phyloP scores from a whole-genome alignment of 92 coral and sea anemone species.

The Paramuricea clavata region DNA sequence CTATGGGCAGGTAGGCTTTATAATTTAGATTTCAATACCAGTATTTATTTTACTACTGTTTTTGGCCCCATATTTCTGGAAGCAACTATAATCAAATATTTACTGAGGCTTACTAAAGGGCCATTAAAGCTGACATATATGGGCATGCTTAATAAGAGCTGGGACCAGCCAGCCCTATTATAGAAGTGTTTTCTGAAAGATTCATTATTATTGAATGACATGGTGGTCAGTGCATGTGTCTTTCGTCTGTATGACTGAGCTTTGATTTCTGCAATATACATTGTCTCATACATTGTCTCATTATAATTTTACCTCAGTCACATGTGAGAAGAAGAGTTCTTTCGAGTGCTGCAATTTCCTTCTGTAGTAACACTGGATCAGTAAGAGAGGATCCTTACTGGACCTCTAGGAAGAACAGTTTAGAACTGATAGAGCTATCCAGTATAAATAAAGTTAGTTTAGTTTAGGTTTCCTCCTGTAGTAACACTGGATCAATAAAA shows the following conservation, averaged over 20 bases:
- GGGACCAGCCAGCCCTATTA: neutral
- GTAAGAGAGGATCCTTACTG: neutral
- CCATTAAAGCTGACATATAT: neutral
- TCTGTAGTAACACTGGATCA: neutral
- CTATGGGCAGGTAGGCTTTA: conserved; percentile 95
- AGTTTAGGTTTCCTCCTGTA: neutral
- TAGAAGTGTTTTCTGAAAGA: neutral
- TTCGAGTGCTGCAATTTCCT: neutral
- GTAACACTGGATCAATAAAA: neutral
- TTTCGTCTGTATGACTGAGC: neutral
- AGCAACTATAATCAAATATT: neutral
- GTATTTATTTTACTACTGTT: neutral
- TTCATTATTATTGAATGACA: neutral
- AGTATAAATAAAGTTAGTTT: neutral
- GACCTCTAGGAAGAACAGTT: no score
- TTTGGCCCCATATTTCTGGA: neutral
- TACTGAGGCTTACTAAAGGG: neutral
- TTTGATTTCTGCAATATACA: neutral
- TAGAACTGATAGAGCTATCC: neutral
- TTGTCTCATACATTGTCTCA: neutral
- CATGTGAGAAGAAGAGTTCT: neutral
- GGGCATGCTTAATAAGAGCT: neutral
- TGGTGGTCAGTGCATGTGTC: neutral
- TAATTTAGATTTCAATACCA: neutral
- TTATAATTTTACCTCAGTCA: neutral